Evolutionary conservation across 2,113 vertebrate genomes (phyloP).

Genomic region (Daboia siamensis): DNA sequence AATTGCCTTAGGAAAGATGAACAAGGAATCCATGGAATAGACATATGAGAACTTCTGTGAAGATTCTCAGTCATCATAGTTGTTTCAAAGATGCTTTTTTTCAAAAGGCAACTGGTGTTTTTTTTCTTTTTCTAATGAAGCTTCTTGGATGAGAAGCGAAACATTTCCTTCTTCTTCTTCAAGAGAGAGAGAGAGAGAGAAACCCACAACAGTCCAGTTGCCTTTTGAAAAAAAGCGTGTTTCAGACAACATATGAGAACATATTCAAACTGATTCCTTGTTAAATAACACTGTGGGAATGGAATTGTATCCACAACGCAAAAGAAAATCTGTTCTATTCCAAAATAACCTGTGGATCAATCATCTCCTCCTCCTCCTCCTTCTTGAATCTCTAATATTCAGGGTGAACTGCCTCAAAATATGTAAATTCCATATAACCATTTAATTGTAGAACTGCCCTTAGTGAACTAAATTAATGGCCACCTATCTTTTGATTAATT

Average conservation of each 20-base stretch:
- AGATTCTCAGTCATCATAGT: background rate
- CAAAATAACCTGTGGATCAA: background rate
- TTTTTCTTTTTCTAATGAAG: background rate
- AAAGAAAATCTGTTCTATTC: background rate
- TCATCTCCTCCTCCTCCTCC: background rate
- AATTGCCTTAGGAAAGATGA: background rate
- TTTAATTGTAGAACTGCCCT: background rate
- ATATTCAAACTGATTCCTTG: background rate
- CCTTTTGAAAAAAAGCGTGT: background rate
- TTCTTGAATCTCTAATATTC: background rate
- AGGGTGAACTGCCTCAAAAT: background rate
- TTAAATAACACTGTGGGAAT: background rate
- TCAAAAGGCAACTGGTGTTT: background rate
- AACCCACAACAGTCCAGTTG: background rate
- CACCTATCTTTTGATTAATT: background rate
- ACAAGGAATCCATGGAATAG: background rate
- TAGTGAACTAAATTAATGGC: background rate
- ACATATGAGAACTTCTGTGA: background rate
- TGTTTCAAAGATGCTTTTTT: background rate
- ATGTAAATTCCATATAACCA: background rate
- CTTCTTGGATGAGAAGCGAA: background rate
- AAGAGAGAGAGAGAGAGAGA: background rate
- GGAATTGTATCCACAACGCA: background rate
- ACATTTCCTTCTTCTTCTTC: background rate
- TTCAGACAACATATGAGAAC: background rate